These are phyloP conservation scores for Furcifer pardalis DNA, from an alignment of 2,797 vertebrate species.

Conservation along the genomic window DNA sequence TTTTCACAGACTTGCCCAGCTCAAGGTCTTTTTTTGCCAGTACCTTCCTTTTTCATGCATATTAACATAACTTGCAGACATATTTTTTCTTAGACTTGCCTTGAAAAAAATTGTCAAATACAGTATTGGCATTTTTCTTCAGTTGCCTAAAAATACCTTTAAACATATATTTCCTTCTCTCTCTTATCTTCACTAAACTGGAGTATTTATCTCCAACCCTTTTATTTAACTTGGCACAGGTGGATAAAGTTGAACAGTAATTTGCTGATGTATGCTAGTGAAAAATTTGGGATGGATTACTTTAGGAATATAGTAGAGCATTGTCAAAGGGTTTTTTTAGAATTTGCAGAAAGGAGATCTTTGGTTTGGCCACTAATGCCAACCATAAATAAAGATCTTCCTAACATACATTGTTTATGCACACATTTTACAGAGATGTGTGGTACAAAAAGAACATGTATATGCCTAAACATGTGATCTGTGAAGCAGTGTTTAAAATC, in stretches of 20 bases:
- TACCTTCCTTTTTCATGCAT: slow-evolving; percentile 23
- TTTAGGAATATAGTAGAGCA: neutral
- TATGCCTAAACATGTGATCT: neutral
- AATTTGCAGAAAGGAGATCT: neutral
- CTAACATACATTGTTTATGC: neutral
- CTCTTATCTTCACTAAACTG: slow-evolving; percentile 25
- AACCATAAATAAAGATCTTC: neutral
- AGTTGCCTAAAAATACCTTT: slow-evolving; percentile 23
- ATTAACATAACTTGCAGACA: slow-evolving; percentile 35
- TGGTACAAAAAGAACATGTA: too few species aligned
- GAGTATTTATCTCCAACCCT: slow-evolving; percentile 43
- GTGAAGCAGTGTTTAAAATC: neutral
- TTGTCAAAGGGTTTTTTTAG: neutral
- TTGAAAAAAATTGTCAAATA: slow-evolving; percentile 25
- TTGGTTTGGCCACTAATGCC: neutral
- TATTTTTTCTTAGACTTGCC: slow-evolving; percentile 23
- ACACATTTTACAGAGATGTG: neutral
- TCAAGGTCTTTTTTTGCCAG: slow-evolving; percentile 37
- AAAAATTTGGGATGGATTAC: slow-evolving; percentile 9
- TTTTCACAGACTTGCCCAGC: slow-evolving; percentile 34
- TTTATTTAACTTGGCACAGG: slow-evolving; percentile 29
- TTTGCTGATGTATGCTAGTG: slow-evolving; percentile 42
- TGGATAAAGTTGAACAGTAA: slow-evolving; percentile 3
- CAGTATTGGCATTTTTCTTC: slow-evolving; percentile 39
- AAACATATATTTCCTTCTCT: neutral